Evolutionary conservation across 2,888 invertebrate genomes (phyloP).

Genomic region (Geophilus truncorum): DNA sequence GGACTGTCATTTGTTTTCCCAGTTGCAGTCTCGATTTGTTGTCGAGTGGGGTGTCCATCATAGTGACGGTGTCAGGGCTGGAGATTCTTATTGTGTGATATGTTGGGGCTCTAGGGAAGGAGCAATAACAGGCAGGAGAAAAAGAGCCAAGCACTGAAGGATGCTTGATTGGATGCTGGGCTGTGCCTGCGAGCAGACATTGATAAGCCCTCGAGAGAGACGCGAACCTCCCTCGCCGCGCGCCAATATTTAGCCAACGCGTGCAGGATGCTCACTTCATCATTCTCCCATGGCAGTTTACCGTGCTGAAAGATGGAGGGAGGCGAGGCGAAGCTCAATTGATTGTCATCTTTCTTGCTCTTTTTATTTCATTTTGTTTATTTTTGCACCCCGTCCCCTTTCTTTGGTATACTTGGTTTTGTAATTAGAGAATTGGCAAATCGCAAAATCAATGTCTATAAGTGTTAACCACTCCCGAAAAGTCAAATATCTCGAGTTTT

Average conservation of each 20-base stretch:
- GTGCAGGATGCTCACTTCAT: constrained; percentile 27
- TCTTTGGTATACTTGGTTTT: not conserved
- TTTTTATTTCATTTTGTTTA: not conserved
- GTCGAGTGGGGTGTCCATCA: constrained; percentile 18
- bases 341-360: constrained; percentile 14
- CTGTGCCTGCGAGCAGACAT: constrained; percentile 25
- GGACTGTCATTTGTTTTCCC: constrained; percentile 16
- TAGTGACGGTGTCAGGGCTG: constrained; percentile 8
- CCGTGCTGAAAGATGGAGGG: not conserved
- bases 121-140: constrained; percentile 14
- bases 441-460: not conserved
- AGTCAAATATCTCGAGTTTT: too few relatives aligned
- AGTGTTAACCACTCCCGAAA: too few relatives aligned
- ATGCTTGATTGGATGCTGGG: constrained; percentile 25
- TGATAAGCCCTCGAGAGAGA: constrained; percentile 29
- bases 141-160: constrained; percentile 28
- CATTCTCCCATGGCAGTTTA: constrained; percentile 18
- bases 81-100: constrained; percentile 21
- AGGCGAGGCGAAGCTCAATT: constrained; percentile 6
- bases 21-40: not conserved
- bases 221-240: constrained; percentile 28
- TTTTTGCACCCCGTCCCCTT: not conserved
- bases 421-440: constrained; percentile 1
- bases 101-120: constrained; percentile 16
- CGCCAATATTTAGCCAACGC: constrained; percentile 29